Evolutionary conservation across 2,113 vertebrate genomes (phyloP).

Genomic region (Hippopotamus amphibius): DNA sequence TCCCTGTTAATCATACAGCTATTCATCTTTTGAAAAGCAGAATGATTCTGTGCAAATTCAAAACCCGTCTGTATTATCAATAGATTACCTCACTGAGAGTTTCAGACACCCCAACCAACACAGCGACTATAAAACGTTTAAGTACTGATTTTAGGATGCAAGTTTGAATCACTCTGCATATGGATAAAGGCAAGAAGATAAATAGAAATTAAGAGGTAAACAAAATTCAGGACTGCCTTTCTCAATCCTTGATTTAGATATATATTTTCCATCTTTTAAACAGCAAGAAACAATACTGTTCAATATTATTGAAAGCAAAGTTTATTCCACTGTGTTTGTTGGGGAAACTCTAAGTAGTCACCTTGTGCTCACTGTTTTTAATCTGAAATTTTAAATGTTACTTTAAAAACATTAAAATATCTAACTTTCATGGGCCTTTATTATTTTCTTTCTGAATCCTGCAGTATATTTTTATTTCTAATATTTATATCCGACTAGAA

Average conservation of each 20-base stretch:
- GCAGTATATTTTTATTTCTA: neutral
- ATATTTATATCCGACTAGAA: neutral
- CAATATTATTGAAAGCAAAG: neutral
- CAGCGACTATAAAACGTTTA: neutral
- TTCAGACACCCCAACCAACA: neutral
- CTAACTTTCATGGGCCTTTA: neutral
- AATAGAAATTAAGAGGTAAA: neutral
- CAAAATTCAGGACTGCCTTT: neutral
- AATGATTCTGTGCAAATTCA: neutral
- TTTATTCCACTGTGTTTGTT: neutral
- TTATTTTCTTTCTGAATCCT: neutral
- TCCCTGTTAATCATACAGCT: neutral
- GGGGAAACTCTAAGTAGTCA: neutral
- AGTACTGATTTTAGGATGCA: neutral
- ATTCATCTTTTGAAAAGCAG: neutral
- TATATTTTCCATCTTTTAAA: neutral
- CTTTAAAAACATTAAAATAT: neutral
- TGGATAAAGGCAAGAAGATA: neutral
- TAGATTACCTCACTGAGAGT: neutral
- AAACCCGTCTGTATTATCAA: neutral
- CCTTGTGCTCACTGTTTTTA: neutral
- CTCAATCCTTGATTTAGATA: neutral
- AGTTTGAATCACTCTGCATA: neutral
- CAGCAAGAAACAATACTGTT: neutral
- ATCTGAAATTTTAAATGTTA: neutral